Percentiles rank a stretch among this genome's conserved stretches.
Conservation (phyloP, 2,888 invertebrate species). For the Dendrolimus houi region DNA sequence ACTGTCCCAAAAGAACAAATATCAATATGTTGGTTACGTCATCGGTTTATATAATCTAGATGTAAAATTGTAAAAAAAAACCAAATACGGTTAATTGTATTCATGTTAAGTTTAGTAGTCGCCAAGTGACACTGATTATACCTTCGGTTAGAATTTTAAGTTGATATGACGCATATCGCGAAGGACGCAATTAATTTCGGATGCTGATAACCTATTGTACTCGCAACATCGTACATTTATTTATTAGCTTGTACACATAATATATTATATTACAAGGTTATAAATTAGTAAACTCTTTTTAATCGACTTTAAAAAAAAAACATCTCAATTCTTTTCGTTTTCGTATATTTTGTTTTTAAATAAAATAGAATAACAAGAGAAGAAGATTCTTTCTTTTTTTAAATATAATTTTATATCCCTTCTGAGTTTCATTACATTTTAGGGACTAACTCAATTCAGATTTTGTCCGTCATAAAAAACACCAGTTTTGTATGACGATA, state of each 20-base stretch:
- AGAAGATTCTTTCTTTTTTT: too few species aligned
- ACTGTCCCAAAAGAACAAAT: background rate
- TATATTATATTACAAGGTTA: too few species aligned
- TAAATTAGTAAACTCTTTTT: too few species aligned
- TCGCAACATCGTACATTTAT: slow-evolving; percentile 1
- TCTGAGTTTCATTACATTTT: too few species aligned
- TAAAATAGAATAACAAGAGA: too few species aligned
- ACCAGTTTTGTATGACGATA: too few species aligned
- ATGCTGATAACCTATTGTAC: slow-evolving; percentile 2
- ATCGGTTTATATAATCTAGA: background rate
- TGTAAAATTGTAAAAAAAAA: background rate
- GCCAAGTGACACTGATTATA: slow-evolving; percentile 7
- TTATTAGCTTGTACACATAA: too few species aligned
- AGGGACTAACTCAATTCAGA: too few species aligned
- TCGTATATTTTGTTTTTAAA: slow-evolving; percentile 17
- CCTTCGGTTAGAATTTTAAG: slow-evolving; percentile 18
- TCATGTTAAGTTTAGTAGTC: slow-evolving; percentile 9
- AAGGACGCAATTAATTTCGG: slow-evolving; percentile 8
- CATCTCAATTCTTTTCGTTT: background rate
- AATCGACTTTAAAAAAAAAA: too few species aligned
- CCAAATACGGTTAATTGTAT: slow-evolving; percentile 5
- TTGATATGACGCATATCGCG: slow-evolving; percentile 11
- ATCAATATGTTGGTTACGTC: background rate
- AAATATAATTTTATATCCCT: too few species aligned
- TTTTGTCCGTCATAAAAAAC: too few species aligned